A percentile compares a stretch with the other conserved stretches of the same genome.
These are phyloP conservation scores for Callaeas wilsoni DNA, from an alignment of 2,113 vertebrate species.

Conservation along the genomic window DNA sequence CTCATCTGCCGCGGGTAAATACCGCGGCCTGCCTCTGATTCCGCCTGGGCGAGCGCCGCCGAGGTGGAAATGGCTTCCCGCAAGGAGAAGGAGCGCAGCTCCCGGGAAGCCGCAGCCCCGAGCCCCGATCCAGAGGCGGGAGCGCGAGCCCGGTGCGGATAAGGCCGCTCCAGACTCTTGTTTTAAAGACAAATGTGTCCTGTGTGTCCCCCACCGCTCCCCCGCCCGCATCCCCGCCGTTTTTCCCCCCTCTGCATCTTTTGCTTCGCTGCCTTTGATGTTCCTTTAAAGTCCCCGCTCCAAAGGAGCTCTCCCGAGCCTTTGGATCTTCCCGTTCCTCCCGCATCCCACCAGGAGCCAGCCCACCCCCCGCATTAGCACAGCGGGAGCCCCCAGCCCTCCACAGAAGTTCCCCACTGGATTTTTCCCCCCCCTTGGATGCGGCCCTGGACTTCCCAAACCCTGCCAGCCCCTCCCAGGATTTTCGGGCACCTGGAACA, in stretches of 20 bases:
- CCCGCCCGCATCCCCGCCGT: not conserved
- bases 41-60: not conserved
- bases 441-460: not conserved
- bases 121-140: not conserved
- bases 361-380: not conserved
- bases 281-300: not conserved
- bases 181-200: not conserved
- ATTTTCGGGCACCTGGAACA: too few relatives aligned
- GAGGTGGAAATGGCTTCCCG: not conserved
- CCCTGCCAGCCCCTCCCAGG: too few relatives aligned
- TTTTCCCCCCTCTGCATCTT: not conserved
- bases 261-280: not conserved
- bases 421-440: not conserved
- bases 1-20: not conserved
- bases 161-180: not conserved
- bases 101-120: not conserved
- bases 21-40: not conserved
- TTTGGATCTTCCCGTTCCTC: not conserved
- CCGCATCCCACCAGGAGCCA: not conserved
- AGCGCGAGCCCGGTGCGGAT: rapidly evolving
- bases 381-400: not conserved
- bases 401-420: rapidly evolving
- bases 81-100: not conserved
- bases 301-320: not conserved
- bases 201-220: not conserved